Evolutionary conservation across 64 coral and sea anemone species (phyloP).

Genomic region (Montipora sp.): DNA sequence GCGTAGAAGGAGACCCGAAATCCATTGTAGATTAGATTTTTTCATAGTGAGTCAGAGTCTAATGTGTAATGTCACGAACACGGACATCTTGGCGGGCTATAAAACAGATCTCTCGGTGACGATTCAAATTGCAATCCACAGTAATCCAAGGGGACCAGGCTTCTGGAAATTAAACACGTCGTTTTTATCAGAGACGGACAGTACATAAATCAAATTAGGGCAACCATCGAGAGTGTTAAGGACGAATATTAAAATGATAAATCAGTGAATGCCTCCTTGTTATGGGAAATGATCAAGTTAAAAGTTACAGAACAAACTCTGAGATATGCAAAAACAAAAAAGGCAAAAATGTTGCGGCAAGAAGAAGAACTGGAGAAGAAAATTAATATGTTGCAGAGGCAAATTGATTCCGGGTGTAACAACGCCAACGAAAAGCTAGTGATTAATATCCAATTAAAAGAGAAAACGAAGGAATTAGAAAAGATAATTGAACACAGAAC

Average conservation of each 20-base stretch:
- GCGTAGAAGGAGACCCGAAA: neutral
- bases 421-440: neutral
- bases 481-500: too few relatives aligned
- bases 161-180: neutral
- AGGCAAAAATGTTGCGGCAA: neutral
- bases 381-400: constrained; percentile 10
- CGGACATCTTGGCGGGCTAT: constrained; percentile 19
- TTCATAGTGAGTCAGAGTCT: neutral
- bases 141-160: neutral
- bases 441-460: neutral
- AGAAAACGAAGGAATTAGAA: neutral
- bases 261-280: too few relatives aligned
- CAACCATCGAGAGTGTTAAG: too few relatives aligned
- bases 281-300: too few relatives aligned
- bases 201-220: neutral
- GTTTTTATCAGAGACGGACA: constrained; percentile 1
- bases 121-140: neutral
- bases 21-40: too few relatives aligned
- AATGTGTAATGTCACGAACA: neutral
- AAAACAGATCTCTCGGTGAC: neutral
- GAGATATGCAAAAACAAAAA: neutral
- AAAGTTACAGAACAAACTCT: constrained; percentile 32
- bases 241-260: too few relatives aligned
- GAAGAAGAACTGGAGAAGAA: constrained; percentile 16
- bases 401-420: neutral